Percentiles rank a stretch among this genome's conserved stretches.
phyloP scores from a whole-genome alignment of 2,888 invertebrate genomes.

The Eumerus sabulonum region DNA sequence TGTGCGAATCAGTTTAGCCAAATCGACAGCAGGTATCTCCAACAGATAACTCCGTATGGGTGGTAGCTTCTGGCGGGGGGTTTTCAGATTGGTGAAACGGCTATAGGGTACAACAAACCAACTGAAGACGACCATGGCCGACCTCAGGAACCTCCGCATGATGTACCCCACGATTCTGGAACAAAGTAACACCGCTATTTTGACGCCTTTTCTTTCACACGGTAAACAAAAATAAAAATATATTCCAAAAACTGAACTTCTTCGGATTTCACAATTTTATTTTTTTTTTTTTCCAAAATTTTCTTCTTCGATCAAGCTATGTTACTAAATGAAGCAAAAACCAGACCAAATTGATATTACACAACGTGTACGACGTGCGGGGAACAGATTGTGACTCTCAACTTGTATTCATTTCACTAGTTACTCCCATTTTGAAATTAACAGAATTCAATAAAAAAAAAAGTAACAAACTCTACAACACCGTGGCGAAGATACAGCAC shows the following conservation, averaged over 20 bases:
- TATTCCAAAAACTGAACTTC: background rate
- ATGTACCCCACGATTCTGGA: slow-evolving; percentile 83
- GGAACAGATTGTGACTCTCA: slow-evolving; percentile 43
- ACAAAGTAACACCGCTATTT: slow-evolving; percentile 79
- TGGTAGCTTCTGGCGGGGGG: slow-evolving; percentile 82
- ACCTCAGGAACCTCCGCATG: slow-evolving; percentile 81
- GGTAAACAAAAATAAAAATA: slow-evolving; percentile 54
- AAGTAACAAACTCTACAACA: too few relatives aligned
- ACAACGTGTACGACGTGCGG: slow-evolving; percentile 33
- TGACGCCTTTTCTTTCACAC: slow-evolving; percentile 73
- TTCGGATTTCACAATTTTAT: too few relatives aligned
- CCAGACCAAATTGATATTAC: slow-evolving; percentile 42
- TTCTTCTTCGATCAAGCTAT: too few relatives aligned
- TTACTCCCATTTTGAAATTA: slow-evolving; percentile 53
- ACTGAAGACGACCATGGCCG: slow-evolving; percentile 82
- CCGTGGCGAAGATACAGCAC: slow-evolving; percentile 20
- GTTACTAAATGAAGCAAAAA: slow-evolving; percentile 37
- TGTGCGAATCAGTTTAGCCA: slow-evolving; percentile 86
- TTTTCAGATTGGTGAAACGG: slow-evolving; percentile 80
- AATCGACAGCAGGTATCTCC: slow-evolving; percentile 84
- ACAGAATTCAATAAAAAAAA: slow-evolving; percentile 24
- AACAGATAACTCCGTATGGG: slow-evolving; percentile 84
- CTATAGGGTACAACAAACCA: slow-evolving; percentile 81
- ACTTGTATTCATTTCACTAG: slow-evolving; percentile 44
- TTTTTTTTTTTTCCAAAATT: too few relatives aligned